Conservation (phyloP, 2,797 vertebrate species). For the Trematomus bernacchii region DNA sequence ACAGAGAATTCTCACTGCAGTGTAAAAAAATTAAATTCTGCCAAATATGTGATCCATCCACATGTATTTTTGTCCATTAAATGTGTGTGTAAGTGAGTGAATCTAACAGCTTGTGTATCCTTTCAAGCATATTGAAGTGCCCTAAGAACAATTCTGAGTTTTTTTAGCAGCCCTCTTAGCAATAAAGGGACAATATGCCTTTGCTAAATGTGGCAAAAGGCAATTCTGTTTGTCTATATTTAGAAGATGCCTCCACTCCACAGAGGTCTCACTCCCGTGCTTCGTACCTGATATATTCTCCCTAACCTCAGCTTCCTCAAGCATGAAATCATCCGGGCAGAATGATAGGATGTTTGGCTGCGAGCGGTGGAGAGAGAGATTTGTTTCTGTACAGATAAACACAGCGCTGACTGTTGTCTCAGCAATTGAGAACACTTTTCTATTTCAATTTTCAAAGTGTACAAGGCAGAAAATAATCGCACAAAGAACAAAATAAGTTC, state of each 20-base stretch:
- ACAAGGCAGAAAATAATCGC: conserved; percentile 52
- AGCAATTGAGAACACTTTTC: conserved; percentile 42
- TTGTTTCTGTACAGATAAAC: conserved; percentile 77
- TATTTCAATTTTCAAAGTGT: conserved; percentile 55
- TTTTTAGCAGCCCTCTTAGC: not conserved
- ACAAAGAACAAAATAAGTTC: no score
- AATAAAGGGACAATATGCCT: conserved; percentile 13
- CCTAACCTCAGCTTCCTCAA: conserved; percentile 51
- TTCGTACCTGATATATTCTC: conserved; percentile 58
- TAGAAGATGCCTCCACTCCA: conserved; percentile 17
- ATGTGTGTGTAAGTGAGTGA: conserved; percentile 31
- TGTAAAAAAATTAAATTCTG: conserved; percentile 2
- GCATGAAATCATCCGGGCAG: conserved; percentile 72
- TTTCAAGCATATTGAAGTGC: conserved; percentile 24
- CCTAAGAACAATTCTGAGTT: conserved; percentile 11
- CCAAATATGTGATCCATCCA: conserved; percentile 20
- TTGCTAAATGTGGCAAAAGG: conserved; percentile 2
- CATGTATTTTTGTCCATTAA: conserved; percentile 24
- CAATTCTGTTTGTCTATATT: conserved; percentile 17
- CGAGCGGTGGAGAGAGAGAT: conserved; percentile 60
- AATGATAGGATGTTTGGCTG: conserved; percentile 67
- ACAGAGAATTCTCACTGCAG: not conserved
- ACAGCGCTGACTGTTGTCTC: conserved; percentile 54
- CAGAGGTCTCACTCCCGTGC: conserved; percentile 6
- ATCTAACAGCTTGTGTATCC: conserved; percentile 34